Percentiles rank a stretch among this genome's conserved stretches.
Conservation (phyloP, 1,140 invertebrate genomes). For the Latrodectus geometricus region DNA sequence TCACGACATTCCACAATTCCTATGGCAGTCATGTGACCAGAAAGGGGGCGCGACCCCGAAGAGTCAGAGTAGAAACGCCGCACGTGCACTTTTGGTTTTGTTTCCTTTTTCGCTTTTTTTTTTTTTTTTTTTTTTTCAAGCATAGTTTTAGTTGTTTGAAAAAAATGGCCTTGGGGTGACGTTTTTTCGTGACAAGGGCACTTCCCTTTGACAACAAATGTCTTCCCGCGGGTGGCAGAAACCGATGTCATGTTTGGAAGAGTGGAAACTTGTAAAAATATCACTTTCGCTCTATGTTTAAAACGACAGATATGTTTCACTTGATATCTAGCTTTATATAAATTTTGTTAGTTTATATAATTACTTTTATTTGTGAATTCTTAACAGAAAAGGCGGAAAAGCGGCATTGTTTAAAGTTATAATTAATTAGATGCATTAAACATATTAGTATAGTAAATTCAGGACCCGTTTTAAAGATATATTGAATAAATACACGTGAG, state of each 20-base stretch:
- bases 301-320: too few species aligned
- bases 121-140: neutral
- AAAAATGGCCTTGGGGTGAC: slow-evolving; percentile 25
- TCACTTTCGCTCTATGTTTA: slow-evolving; percentile 8
- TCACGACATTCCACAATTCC: slow-evolving; percentile 44
- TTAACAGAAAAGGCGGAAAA: too few species aligned
- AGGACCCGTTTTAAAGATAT: too few species aligned
- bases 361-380: too few species aligned
- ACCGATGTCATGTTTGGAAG: neutral
- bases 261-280: neutral
- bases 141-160: neutral
- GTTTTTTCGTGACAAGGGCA: slow-evolving; percentile 22
- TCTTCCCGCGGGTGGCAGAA: neutral
- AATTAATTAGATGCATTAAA: too few species aligned
- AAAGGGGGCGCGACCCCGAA: slow-evolving; percentile 44
- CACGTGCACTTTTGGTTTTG: slow-evolving; percentile 31
- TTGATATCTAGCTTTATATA: too few species aligned
- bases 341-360: too few species aligned
- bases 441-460: too few species aligned
- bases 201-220: slow-evolving; percentile 15
- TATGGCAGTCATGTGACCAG: slow-evolving; percentile 36
- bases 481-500: too few species aligned
- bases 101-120: slow-evolving; percentile 8
- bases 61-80: neutral
- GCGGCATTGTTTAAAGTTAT: too few species aligned